A percentile compares a stretch with the other conserved stretches of the same genome.
phyloP scores from a whole-genome alignment of 2,113 vertebrate genomes.

The Lophius piscatorius region DNA sequence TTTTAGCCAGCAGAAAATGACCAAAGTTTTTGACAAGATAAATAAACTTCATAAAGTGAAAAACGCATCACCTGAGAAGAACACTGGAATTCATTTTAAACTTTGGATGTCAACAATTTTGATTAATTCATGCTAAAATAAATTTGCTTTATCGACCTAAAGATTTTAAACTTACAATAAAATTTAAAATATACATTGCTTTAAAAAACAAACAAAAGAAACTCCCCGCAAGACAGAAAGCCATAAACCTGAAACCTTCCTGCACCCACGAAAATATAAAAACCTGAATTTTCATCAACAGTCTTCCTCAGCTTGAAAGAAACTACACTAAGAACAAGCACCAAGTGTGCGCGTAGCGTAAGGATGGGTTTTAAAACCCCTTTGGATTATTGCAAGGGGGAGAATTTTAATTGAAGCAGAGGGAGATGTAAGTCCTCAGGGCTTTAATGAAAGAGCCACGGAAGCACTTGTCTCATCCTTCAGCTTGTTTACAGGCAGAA shows the following conservation, averaged over 20 bases:
- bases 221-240: too few species aligned
- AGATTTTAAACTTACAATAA: too few species aligned
- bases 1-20: too few species aligned
- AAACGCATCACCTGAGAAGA: too few species aligned
- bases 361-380: neutral
- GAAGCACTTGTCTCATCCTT: neutral
- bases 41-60: too few species aligned
- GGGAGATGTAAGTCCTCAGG: slow-evolving; percentile 47
- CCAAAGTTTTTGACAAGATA: too few species aligned
- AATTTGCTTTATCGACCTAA: too few species aligned
- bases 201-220: too few species aligned
- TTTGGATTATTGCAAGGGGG: slow-evolving; percentile 13
- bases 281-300: slow-evolving; percentile 28
- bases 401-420: slow-evolving; percentile 32
- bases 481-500: slow-evolving; percentile 14
- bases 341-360: neutral
- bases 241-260: slow-evolving; percentile 30
- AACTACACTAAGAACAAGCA: neutral
- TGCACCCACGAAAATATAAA: slow-evolving; percentile 53
- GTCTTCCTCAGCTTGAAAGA: slow-evolving; percentile 32
- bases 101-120: too few species aligned
- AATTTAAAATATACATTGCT: too few species aligned
- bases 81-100: too few species aligned
- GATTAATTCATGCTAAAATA: too few species aligned
- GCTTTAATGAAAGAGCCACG: slow-evolving; percentile 42